Evolutionary conservation across 2,113 vertebrate species (phyloP), one percentile per base, ranked within the genome.

Genomic region (Rhodinocichla rosea): DNA sequence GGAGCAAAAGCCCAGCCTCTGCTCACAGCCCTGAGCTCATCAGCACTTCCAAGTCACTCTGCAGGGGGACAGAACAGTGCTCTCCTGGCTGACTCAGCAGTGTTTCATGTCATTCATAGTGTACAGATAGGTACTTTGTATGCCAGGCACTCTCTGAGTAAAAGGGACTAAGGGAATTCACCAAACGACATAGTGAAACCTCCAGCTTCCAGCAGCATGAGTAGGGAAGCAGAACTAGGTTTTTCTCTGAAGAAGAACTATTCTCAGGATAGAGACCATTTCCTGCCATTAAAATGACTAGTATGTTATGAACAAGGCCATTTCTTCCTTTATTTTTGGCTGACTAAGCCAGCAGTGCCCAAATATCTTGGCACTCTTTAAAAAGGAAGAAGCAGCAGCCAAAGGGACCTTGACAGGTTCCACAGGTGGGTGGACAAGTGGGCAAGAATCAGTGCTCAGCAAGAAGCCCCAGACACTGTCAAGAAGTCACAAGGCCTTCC

Each of bases 121-220:
- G 39, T 20, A 11, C 7, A 0, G 5, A 26, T 32, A 15, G 70
- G 3, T 24, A 15, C 17, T 44, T 55, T 0, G 4, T 27, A 15
- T n/a, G 24, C 32, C 52, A 21, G 23, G 8, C 7, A 1, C 17
- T n/a, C 17, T 56, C 70, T 44, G 15, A 56, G 17, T 9, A 7
- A 27, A 56, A 44, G 52, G 20, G 32, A n/a, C 52, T n/a, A 27
- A 27, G 20, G 17, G 17, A 55, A 44, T 15, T 18, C 39, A 21
- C 17, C 3, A 1, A 44, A 27, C 1, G 0, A 15, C 15, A 13
- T 1, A 42, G 50, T 2, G 23, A 42, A 55, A 19, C 9, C 32
- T 44, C 52, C 2, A 1, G 22, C 52, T 33, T 33, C 16, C 13
- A 26, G 28, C 28, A 42, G 27, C 22, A 19, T 11, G 37, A 42